Evolutionary conservation across 2,113 vertebrate genomes (phyloP).

Genomic region (Suncus etruscus): DNA sequence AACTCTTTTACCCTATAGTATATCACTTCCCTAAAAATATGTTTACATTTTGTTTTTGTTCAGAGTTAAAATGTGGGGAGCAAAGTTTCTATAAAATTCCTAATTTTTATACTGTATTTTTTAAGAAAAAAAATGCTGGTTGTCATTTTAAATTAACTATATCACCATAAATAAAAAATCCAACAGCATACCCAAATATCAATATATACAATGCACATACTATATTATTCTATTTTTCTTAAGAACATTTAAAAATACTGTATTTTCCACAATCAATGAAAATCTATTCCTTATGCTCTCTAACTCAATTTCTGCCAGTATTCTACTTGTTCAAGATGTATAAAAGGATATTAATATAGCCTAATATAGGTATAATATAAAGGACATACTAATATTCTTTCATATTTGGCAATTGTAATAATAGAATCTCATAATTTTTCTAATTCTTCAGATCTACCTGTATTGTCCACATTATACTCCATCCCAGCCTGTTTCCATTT

Average conservation of each 20-base stretch:
- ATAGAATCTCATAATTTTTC: not conserved
- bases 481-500: not conserved
- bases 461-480: not conserved
- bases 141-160: not conserved
- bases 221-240: not conserved
- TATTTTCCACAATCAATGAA: too few relatives aligned
- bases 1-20: too few relatives aligned
- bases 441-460: not conserved
- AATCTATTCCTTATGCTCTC: not conserved
- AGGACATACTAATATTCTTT: not conserved
- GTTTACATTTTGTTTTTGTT: not conserved
- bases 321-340: not conserved
- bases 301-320: not conserved
- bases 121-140: not conserved
- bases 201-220: not conserved
- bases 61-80: not conserved
- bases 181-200: not conserved
- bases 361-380: too few relatives aligned
- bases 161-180: not conserved
- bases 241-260: too few relatives aligned
- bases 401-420: not conserved
- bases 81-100: not conserved
- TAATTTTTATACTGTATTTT: not conserved
- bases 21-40: not conserved
- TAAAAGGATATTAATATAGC: not conserved